Evolutionary conservation across 2,888 invertebrate genomes (phyloP), one percentile per base, ranked within the genome.

Genomic region (Creontiades dilutus): DNA sequence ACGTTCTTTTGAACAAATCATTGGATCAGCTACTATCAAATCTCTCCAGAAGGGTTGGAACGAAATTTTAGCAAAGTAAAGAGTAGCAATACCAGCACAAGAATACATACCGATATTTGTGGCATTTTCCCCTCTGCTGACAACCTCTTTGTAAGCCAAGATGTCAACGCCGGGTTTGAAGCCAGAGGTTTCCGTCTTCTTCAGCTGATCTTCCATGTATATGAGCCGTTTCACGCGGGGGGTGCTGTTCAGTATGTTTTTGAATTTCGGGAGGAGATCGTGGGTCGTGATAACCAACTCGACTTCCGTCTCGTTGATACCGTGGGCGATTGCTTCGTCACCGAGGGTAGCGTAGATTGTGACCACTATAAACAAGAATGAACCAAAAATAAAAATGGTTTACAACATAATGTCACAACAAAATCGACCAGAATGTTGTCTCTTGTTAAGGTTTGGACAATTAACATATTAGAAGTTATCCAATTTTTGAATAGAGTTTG

Each of bases 331-430:
- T 0, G 99, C 99, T 11, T 99, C 99, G 93, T 99, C 98, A 55
- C 99, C 99, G 16, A 99, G 94, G 0, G 99, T 99, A 0, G 99
- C 97, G 93, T 99, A 99, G 92, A 99, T 96, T 0, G 99, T 99
- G 2, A 99, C 99, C 93, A 99, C 97, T 95, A 94, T 91, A 92
- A 94, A 55, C 23, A 82, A 27, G 19, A 80, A 46, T 37, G 3
- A 37, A 37, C 37, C 37, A 75, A 19, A 75, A 75, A 75, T 75
- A 91, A 37, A 1, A 52, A 52, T 52, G 52, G 11, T 28, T 28
- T 1, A 76, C 14, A 11, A 11, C 14, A 75, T 75, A 75, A 19
- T 48, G 48, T n/a, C n/a, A n/a, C n/a, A n/a, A n/a, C n/a, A n/a
- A n/a, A n/a, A n/a, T n/a, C n/a, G n/a, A n/a, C n/a, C n/a, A n/a